Evolutionary conservation across 2,888 invertebrate species (phyloP).

Genomic region (Brachycybe producta): DNA sequence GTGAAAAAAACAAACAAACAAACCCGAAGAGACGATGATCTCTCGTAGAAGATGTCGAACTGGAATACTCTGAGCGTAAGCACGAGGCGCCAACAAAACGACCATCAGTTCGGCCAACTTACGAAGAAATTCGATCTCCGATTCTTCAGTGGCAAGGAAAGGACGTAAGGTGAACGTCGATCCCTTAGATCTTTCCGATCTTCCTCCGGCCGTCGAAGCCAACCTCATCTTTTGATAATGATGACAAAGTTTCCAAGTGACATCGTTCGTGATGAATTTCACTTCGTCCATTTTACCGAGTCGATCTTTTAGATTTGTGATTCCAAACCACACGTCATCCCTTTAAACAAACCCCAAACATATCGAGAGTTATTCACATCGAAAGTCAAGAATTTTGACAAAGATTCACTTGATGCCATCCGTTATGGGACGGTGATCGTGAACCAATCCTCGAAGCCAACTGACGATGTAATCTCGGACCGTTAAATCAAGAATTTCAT

Average conservation of each 20-base stretch:
- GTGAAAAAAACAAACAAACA: constrained; percentile 26
- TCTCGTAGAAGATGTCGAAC: constrained; percentile 68
- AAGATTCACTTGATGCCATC: constrained; percentile 28
- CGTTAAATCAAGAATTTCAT: constrained; percentile 65
- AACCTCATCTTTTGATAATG: constrained; percentile 76
- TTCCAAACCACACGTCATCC: constrained; percentile 62
- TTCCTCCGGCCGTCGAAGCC: constrained; percentile 45
- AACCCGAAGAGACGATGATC: constrained; percentile 71
- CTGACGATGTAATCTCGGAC: constrained; percentile 63
- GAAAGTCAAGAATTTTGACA: background rate
- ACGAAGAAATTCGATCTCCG: constrained; percentile 65
- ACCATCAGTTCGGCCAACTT: constrained; percentile 70
- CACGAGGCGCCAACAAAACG: constrained; percentile 63
- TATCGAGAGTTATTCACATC: background rate
- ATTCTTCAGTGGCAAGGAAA: constrained; percentile 56
- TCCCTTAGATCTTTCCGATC: constrained; percentile 35
- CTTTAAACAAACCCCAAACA: constrained; percentile 25
- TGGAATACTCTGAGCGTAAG: constrained; percentile 58
- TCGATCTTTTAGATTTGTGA: constrained; percentile 59
- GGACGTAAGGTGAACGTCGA: constrained; percentile 35
- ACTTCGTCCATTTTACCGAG: constrained; percentile 63
- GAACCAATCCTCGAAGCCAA: constrained; percentile 59
- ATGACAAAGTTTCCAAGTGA: constrained; percentile 62
- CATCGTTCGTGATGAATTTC: constrained; percentile 65
- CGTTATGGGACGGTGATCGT: constrained; percentile 44